phyloP scores from a whole-genome alignment of 2,113 vertebrate species.

The Peromyscus polionotus region DNA sequence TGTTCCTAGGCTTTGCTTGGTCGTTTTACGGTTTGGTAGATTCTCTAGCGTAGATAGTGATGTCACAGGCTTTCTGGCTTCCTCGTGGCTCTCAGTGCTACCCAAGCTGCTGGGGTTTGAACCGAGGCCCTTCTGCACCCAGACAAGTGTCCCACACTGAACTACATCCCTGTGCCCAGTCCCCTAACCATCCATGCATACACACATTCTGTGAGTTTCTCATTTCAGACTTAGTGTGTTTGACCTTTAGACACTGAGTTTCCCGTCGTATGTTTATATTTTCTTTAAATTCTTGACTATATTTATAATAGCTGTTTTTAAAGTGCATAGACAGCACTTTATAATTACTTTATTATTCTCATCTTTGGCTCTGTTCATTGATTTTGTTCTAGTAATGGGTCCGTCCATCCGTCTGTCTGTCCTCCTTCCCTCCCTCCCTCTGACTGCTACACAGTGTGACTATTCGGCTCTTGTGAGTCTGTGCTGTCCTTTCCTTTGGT shows the following conservation, averaged over 20 bases:
- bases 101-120: background rate
- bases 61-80: background rate
- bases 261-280: background rate
- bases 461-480: background rate
- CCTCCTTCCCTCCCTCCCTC: background rate
- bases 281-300: conserved; percentile 23
- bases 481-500: background rate
- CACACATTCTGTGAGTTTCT: background rate
- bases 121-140: background rate
- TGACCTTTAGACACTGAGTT: background rate
- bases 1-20: background rate
- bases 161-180: background rate
- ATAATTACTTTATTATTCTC: conserved; percentile 1
- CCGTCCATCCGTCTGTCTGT: background rate
- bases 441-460: background rate
- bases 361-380: conserved; percentile 32
- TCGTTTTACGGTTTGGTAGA: background rate
- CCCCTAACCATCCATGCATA: background rate
- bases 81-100: background rate
- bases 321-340: background rate
- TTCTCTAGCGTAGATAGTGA: background rate
- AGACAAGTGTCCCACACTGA: background rate
- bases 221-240: conserved; percentile 19
- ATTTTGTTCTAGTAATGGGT: background rate
- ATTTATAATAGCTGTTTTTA: conserved; percentile 41